A percentile compares a stretch with the other conserved stretches of the same genome.
Conservation (phyloP, 1,140 invertebrate genomes). For the Archivesica marissinica region DNA sequence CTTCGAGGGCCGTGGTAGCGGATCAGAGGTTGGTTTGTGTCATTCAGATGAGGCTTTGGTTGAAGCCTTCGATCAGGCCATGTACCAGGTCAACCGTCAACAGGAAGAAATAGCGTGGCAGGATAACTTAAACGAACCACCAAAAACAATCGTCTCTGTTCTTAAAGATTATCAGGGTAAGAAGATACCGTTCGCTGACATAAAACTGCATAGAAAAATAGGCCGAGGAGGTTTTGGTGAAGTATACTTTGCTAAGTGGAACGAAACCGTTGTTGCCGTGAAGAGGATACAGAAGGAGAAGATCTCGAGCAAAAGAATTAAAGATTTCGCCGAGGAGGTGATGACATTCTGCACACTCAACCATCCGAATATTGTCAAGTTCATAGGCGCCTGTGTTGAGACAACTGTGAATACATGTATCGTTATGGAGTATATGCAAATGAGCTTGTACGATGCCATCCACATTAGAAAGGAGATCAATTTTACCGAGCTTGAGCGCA, state of each 20-base stretch:
- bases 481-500: background rate
- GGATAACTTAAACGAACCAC: background rate
- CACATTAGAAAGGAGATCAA: constrained; percentile 42
- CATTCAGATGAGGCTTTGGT: background rate
- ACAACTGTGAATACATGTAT: constrained; percentile 66
- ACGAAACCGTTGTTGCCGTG: constrained; percentile 63
- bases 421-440: constrained; percentile 71
- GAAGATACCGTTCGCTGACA: constrained; percentile 57
- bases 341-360: constrained; percentile 47
- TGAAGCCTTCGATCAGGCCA: constrained; percentile 2
- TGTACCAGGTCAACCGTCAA: constrained; percentile 30
- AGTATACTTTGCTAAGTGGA: constrained; percentile 64
- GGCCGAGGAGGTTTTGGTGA: constrained; percentile 62
- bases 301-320: constrained; percentile 52
- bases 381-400: constrained; percentile 62
- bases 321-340: constrained; percentile 63
- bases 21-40: background rate
- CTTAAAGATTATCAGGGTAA: constrained; percentile 39
- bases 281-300: constrained; percentile 61
- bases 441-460: constrained; percentile 65
- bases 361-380: constrained; percentile 68
- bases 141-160: constrained; percentile 37
- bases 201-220: constrained; percentile 59
- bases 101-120: constrained; percentile 46
- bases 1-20: background rate